phyloP scores from a whole-genome alignment of 2,113 vertebrate genomes.

The Marmota monax region DNA sequence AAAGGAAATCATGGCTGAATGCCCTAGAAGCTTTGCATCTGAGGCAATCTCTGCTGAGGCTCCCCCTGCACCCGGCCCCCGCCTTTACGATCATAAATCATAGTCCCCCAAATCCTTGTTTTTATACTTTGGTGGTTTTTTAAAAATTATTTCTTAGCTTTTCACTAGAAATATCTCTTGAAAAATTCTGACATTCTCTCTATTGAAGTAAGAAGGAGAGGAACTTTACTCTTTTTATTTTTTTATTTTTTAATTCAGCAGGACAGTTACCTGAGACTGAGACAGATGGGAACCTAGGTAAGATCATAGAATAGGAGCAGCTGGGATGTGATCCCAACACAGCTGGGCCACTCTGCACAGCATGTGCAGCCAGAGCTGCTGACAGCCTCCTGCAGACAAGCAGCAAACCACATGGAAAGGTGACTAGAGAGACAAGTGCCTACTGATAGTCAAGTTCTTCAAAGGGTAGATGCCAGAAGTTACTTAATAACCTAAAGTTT shows the following conservation, averaged over 20 bases:
- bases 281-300: background rate
- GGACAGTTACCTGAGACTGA: background rate
- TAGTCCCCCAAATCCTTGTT: background rate
- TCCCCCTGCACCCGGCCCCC: too few relatives aligned
- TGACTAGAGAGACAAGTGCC: background rate
- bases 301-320: background rate
- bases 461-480: background rate
- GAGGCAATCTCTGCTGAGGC: background rate
- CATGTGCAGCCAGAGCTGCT: background rate
- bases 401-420: background rate
- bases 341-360: too few relatives aligned
- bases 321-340: background rate
- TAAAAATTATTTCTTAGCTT: background rate
- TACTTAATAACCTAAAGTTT: background rate
- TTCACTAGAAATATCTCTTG: constrained; percentile 13
- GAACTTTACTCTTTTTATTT: background rate
- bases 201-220: background rate
- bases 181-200: constrained; percentile 45
- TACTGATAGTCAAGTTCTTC: background rate
- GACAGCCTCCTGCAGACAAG: background rate
- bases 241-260: background rate
- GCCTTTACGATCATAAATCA: background rate
- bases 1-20: background rate
- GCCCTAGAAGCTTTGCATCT: background rate
- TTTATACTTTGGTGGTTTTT: background rate